Evolutionary conservation across 1,140 invertebrate species (phyloP).

Genomic region (Drosophila tsacasi): DNA sequence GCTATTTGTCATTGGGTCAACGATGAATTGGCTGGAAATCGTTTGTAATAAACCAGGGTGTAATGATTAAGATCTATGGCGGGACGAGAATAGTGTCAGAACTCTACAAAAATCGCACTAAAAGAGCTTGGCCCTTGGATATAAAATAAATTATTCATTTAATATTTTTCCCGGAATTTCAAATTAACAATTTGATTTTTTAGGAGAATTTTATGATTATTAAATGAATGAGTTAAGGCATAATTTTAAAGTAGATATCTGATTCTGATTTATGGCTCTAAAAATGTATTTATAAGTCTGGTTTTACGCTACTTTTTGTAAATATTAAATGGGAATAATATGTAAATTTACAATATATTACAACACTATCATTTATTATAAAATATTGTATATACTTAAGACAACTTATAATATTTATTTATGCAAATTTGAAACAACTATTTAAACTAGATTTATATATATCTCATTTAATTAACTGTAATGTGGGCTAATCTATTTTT

Average conservation of each 20-base stretch:
- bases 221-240: background rate
- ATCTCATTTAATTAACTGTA: background rate
- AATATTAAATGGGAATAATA: background rate
- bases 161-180: background rate
- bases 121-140: background rate
- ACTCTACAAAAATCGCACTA: background rate
- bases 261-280: background rate
- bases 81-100: background rate
- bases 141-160: background rate
- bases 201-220: background rate
- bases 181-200: background rate
- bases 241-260: background rate
- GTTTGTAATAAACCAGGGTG: constrained; percentile 4
- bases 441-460: background rate
- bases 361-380: background rate
- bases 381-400: background rate
- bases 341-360: constrained; percentile 2
- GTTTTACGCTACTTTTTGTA: background rate
- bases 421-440: background rate
- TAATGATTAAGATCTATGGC: constrained; percentile 19
- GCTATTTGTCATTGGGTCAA: constrained; percentile 35
- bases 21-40: constrained; percentile 15
- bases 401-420: background rate
- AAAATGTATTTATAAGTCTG: background rate
- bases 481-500: too few species aligned